Evolutionary conservation across 2,113 vertebrate species (phyloP), one percentile per base, ranked within the genome.

Genomic region (Ochotona princeps): DNA sequence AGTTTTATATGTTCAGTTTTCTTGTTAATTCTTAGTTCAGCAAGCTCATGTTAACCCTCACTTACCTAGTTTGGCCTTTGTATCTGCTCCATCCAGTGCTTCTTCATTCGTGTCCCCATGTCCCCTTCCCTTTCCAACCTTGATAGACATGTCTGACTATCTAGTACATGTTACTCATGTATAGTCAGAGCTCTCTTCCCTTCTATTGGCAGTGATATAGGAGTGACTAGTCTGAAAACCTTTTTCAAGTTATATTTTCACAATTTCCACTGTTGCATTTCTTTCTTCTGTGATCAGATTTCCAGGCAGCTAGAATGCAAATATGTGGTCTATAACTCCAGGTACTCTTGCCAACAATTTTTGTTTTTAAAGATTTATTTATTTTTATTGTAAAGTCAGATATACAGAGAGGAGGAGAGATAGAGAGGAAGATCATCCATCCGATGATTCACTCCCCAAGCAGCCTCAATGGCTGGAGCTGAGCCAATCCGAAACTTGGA

Each of bases 221-320:
- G 23, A 54, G 23, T 74, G 47, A 66, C 6, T 30, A 70, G 51
- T 51, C 1, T 23, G 1, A 83, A 93, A 69, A 67, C 54, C 15
- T 17, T 44, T 91, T 86, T 79, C 28, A 44, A 49, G 44, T 80
- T 80, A 21, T 23, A 60, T 70, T 87, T 75, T 21, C 15, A 57
- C 57, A 83, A 13, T 85, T 93, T 87, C 81, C 73, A 38, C 38
- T 30, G 92, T 89, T 51, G 65, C 85, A 54, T 85, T 79, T 90
- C 6, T 44, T 90, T 65, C 35, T 20, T 76, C 26, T 85, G n/a
- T 14, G 25, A 7, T 74, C 38, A 66, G 69, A 83, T 63, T 28
- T 70, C 21, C 17, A 79, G 44, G 66, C 26, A 85, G 49, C 28
- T 70, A 89, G 86, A 84, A 5, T 25, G 8, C 28, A 63, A 13